Conservation (phyloP, 2,113 vertebrate species). For the Noctilio leporinus region DNA sequence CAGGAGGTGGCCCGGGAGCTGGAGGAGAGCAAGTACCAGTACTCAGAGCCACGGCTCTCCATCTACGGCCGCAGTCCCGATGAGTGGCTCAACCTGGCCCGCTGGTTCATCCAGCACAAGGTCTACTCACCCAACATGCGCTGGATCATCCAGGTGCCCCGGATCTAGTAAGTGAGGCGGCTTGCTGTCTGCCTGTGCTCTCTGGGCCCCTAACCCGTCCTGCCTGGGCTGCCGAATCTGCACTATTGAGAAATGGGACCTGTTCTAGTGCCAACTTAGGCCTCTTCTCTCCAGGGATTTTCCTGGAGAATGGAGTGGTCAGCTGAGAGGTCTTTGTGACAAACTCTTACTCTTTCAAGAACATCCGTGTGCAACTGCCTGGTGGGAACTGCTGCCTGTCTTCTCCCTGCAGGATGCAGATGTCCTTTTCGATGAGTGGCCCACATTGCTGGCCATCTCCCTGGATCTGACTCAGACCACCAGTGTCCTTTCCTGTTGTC, state of each 20-base stretch:
- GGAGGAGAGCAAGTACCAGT: constrained; percentile 97
- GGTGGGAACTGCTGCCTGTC: neutral
- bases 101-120: constrained; percentile 96
- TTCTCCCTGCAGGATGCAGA: neutral
- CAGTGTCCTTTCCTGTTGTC: neutral
- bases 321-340: neutral
- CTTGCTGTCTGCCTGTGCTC: neutral
- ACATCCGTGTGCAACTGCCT: neutral
- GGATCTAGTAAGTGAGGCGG: constrained; percentile 91
- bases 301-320: too few species aligned
- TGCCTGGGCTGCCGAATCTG: neutral
- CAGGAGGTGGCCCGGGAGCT: constrained; percentile 94
- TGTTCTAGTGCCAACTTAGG: neutral
- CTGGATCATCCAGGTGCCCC: constrained; percentile 97
- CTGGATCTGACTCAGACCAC: neutral
- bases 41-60: constrained; percentile 93
- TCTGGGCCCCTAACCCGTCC: neutral
- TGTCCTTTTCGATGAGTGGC: neutral
- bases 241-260: neutral
- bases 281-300: neutral
- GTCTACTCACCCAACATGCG: constrained; percentile 96
- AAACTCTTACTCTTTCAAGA: neutral
- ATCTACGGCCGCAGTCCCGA: constrained; percentile 90
- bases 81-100: constrained; percentile 90
- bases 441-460: neutral